Evolutionary conservation across 2,113 vertebrate genomes (phyloP).

Genomic region (Sapayoa aenigma): DNA sequence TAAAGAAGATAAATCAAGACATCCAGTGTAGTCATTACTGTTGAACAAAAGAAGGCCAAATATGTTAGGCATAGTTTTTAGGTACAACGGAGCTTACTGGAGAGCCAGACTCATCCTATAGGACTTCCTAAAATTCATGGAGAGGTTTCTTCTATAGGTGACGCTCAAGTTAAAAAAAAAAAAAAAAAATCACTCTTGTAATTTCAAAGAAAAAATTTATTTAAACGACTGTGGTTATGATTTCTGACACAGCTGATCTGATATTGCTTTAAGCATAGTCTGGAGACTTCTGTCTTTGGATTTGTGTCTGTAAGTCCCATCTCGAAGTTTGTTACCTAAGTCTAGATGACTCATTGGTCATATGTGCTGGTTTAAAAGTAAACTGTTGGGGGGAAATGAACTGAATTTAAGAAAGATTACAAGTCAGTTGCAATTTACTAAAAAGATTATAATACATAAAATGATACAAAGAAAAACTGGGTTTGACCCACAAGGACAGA

Average conservation of each 20-base stretch:
- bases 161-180: background rate
- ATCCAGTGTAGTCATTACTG: background rate
- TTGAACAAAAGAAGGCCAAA: conserved; percentile 12
- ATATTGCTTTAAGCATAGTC: background rate
- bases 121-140: background rate
- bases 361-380: too few relatives aligned
- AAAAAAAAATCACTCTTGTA: background rate
- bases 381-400: too few relatives aligned
- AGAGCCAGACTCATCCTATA: background rate
- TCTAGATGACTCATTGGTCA: background rate
- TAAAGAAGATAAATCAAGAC: conserved; percentile 48
- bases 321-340: background rate
- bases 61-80: background rate
- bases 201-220: background rate
- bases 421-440: too few relatives aligned
- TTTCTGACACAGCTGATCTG: background rate
- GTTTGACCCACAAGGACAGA: too few relatives aligned
- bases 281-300: background rate
- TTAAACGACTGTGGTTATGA: background rate
- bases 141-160: background rate
- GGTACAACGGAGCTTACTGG: background rate
- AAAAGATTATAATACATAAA: too few relatives aligned
- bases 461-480: too few relatives aligned
- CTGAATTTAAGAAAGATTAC: too few relatives aligned
- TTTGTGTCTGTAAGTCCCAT: background rate